Conservation (phyloP, 2,888 invertebrate species). For the Cephus rjabovi region DNA sequence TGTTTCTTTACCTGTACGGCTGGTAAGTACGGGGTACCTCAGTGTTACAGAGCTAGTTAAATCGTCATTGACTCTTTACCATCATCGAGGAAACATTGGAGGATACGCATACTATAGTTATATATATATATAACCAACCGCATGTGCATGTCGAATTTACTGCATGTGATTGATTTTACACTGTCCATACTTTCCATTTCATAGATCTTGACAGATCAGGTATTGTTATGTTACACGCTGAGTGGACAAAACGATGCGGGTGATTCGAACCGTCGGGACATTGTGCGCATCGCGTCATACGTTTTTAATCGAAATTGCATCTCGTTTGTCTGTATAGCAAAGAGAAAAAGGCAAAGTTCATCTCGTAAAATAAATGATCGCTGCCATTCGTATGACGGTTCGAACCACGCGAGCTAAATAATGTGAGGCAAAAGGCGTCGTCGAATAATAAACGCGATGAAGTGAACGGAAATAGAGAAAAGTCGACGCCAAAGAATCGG, state of each 20-base stretch:
- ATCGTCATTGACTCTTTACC: too few species aligned
- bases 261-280: slow-evolving; percentile 21
- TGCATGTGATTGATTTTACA: slow-evolving; percentile 8
- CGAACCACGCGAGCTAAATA: slow-evolving; percentile 27
- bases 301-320: too few species aligned
- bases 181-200: slow-evolving; percentile 18
- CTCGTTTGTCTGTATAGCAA: background rate
- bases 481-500: slow-evolving; percentile 23
- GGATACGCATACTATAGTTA: too few species aligned
- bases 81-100: too few species aligned
- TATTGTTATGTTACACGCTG: slow-evolving; percentile 37
- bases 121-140: background rate
- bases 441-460: slow-evolving; percentile 25
- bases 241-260: slow-evolving; percentile 34
- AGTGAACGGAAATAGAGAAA: slow-evolving; percentile 15
- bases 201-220: background rate
- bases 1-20: slow-evolving; percentile 32
- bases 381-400: slow-evolving; percentile 7
- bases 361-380: background rate
- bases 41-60: too few species aligned
- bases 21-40: slow-evolving; percentile 45
- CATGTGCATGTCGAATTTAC: background rate
- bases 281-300: background rate
- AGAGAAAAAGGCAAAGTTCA: background rate
- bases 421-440: slow-evolving; percentile 63